Base-by-base conservation (phyloP, 2,797 vertebrate genomes). In the Melanotaenia trifasciata region DNA sequence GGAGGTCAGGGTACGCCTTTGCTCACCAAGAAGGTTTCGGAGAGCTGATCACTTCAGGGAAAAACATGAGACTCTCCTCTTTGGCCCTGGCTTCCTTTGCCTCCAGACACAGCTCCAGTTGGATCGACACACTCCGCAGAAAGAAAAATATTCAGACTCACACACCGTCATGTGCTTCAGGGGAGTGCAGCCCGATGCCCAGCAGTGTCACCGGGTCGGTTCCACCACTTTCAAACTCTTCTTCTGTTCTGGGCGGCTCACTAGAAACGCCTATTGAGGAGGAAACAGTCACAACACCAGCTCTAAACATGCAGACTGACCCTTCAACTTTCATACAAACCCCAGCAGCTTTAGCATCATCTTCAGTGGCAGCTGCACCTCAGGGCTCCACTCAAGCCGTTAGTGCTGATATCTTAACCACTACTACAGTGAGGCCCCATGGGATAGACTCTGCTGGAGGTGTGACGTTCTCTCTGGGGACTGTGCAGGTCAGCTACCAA, bases 11-110 rank as follows among this genome's bases (percentile, higher is more conserved):
- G 76, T 98, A 98, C 0, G 97, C 97, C 71, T 98, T 98, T 72
- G 96, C 97, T 1, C 97, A 98, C 87, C 97, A 98, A 87, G 97
- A 98, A 72, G 97, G 97, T 28, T 98, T 98, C 0, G 97, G 97
- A 38, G 97, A 98, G 85, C 96, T 98, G 77, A 98, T 98, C 84
- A 98, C 96, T 80, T 98, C 97, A 0, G 97, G 97, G 64, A 98
- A 96, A 87, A 98, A 98, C 93, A 98, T 98, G 97, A 87, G 96
- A 1, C 96, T 98, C 38, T 97, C 97, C 53, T 97, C 97, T 11
- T 64, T 96, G 73, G 96, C 95, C 0, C 92, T 98, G 20, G 95
- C 96, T 78, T 88, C 89, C 67, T 97, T 98, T 2, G 79, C 95
- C 35, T 80, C 95, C 1, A 95, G 96, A 40, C 94, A 97, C 86